phyloP scores from a whole-genome alignment of 2,797 vertebrate species.

The Arvicola amphibius region DNA sequence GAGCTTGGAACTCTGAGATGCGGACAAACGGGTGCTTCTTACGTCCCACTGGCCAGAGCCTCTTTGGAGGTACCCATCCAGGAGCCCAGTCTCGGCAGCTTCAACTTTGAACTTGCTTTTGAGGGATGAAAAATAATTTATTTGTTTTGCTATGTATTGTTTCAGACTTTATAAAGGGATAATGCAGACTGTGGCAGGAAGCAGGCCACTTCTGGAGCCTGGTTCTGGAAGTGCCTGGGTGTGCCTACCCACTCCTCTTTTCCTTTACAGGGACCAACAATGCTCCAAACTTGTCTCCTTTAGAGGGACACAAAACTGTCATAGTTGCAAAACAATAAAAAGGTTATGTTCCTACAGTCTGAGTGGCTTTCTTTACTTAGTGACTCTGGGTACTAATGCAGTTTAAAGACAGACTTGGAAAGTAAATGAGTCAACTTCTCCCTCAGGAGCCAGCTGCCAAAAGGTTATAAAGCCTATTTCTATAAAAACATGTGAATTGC shows the following conservation, averaged over 20 bases:
- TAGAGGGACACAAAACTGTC: conserved; percentile 60
- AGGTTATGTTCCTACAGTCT: conserved; percentile 57
- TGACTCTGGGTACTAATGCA: neutral
- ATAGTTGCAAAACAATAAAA: conserved; percentile 77
- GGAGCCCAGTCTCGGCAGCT: conserved; percentile 57
- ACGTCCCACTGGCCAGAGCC: neutral
- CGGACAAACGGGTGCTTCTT: neutral
- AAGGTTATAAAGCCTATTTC: neutral
- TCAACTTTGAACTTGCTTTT: conserved; percentile 71
- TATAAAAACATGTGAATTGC: neutral
- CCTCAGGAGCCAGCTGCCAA: neutral
- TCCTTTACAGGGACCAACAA: conserved; percentile 57
- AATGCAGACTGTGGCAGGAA: conserved; percentile 40
- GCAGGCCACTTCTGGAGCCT: neutral
- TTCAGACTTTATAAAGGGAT: conserved; percentile 41
- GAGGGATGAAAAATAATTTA: conserved; percentile 79
- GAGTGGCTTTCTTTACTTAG: conserved; percentile 20
- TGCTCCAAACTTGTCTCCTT: conserved; percentile 59
- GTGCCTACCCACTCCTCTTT: conserved; percentile 30
- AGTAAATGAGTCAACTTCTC: conserved; percentile 32
- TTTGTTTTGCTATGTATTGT: conserved; percentile 77
- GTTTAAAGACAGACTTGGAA: neutral
- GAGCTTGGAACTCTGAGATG: neutral
- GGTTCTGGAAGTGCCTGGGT: conserved; percentile 6
- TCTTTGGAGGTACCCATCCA: conserved; percentile 22